These are phyloP conservation scores for Pemphredon lugubris DNA, from an alignment of 2,888 invertebrate genomes.

Conservation along the genomic window DNA sequence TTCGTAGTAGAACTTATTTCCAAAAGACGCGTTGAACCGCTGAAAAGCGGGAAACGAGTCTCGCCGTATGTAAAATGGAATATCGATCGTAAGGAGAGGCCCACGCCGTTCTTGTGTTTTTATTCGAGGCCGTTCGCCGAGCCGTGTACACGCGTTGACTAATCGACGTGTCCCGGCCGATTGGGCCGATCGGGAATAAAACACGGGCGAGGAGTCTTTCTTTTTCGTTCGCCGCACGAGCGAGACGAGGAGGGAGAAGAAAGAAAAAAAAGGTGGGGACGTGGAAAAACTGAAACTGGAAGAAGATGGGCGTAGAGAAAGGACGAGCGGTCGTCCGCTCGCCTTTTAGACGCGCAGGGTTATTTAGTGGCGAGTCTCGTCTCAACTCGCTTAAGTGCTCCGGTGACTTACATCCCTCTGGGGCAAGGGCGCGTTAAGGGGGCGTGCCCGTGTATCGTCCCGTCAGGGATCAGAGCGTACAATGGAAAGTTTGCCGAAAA, in stretches of 20 bases:
- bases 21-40: no score
- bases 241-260: slow-evolving; percentile 1
- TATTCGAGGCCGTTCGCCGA: no score
- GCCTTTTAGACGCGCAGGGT: slow-evolving; percentile 66
- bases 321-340: slow-evolving; percentile 42
- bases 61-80: neutral
- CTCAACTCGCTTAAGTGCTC: slow-evolving; percentile 72
- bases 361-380: slow-evolving; percentile 69
- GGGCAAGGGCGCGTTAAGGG: slow-evolving; percentile 70
- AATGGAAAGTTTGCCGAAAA: slow-evolving; percentile 50
- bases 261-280: slow-evolving; percentile 2
- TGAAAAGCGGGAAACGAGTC: neutral
- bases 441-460: slow-evolving; percentile 65
- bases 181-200: no score
- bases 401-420: slow-evolving; percentile 74
- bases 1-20: no score
- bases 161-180: no score
- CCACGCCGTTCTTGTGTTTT: no score
- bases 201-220: no score
- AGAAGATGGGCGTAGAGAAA: slow-evolving; percentile 33
- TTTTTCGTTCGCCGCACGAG: no score
- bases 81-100: no score
- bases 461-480: slow-evolving; percentile 45
- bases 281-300: slow-evolving; percentile 2
- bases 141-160: no score